phyloP scores from a whole-genome alignment of 2,113 vertebrate species.

The Poecile atricapillus region DNA sequence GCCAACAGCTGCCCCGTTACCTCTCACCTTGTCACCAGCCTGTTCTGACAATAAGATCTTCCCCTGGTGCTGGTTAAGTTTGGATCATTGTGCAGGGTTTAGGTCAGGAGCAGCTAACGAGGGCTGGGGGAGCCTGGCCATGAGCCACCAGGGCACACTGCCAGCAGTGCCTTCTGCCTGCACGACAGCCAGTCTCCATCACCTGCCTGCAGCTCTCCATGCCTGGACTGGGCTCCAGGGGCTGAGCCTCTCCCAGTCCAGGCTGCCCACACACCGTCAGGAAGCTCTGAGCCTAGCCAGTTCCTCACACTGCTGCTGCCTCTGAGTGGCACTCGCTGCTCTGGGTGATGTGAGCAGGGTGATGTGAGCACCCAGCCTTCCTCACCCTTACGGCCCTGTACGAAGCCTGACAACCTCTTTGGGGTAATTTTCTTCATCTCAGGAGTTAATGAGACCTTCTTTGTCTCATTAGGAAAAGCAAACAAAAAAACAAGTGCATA shows the following conservation, averaged over 20 bases:
- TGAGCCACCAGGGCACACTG: background rate
- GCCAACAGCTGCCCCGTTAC: background rate
- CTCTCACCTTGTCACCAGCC: background rate
- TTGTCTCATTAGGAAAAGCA: background rate
- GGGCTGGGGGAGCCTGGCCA: background rate
- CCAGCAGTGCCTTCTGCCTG: background rate
- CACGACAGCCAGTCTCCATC: rapidly evolving
- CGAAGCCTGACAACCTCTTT: background rate
- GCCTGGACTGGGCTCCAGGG: background rate
- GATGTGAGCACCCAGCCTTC: background rate
- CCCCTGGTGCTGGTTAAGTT: background rate
- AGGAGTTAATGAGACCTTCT: background rate
- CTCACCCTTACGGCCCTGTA: rapidly evolving
- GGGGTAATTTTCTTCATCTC: background rate
- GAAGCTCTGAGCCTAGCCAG: background rate
- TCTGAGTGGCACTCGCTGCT: rapidly evolving
- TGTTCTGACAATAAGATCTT: background rate
- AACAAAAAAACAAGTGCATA: background rate
- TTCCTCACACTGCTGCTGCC: background rate
- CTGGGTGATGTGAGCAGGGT: background rate
- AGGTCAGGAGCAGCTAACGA: background rate
- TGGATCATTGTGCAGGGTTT: background rate
- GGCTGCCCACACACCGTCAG: background rate
- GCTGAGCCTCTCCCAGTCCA: background rate
- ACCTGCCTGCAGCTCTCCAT: rapidly evolving